Evolutionary conservation across 2,888 invertebrate genomes (phyloP).

Genomic region (Himalopsyche tibetana): DNA sequence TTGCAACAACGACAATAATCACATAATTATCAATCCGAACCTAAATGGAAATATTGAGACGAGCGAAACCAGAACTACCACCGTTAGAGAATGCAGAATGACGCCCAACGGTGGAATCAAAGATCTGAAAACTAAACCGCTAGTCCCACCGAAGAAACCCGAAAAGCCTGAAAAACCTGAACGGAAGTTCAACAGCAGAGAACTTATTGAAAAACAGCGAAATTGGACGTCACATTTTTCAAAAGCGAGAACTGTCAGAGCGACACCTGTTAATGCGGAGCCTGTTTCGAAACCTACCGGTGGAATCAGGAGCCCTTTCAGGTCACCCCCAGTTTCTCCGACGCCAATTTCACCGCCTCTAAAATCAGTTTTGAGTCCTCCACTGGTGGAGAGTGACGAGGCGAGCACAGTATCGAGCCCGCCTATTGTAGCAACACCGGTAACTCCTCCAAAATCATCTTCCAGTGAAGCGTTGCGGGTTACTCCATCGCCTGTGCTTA

Average conservation of each 20-base stretch:
- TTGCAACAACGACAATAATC: slow-evolving; percentile 70
- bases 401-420: slow-evolving; percentile 40
- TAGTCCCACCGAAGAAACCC: slow-evolving; percentile 78
- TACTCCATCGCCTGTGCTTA: slow-evolving; percentile 43
- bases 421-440: slow-evolving; percentile 4
- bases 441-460: slow-evolving; percentile 41
- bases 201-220: slow-evolving; percentile 92
- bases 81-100: slow-evolving; percentile 67
- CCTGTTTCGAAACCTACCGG: slow-evolving; percentile 76
- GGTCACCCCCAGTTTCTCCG: slow-evolving; percentile 67
- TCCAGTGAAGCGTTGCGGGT: not conserved
- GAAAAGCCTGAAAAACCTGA: slow-evolving; percentile 90
- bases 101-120: slow-evolving; percentile 74
- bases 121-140: slow-evolving; percentile 74
- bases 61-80: slow-evolving; percentile 70
- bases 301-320: slow-evolving; percentile 68
- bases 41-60: slow-evolving; percentile 73
- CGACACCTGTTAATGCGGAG: slow-evolving; percentile 81
- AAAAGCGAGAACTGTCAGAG: slow-evolving; percentile 82
- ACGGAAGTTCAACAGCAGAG: slow-evolving; percentile 87
- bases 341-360: slow-evolving; percentile 66
- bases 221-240: slow-evolving; percentile 96
- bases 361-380: slow-evolving; percentile 66
- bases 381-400: slow-evolving; percentile 46
- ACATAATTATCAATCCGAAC: slow-evolving; percentile 70